Conservation (phyloP, 2,888 invertebrate genomes). For the Trichacis sp. region DNA sequence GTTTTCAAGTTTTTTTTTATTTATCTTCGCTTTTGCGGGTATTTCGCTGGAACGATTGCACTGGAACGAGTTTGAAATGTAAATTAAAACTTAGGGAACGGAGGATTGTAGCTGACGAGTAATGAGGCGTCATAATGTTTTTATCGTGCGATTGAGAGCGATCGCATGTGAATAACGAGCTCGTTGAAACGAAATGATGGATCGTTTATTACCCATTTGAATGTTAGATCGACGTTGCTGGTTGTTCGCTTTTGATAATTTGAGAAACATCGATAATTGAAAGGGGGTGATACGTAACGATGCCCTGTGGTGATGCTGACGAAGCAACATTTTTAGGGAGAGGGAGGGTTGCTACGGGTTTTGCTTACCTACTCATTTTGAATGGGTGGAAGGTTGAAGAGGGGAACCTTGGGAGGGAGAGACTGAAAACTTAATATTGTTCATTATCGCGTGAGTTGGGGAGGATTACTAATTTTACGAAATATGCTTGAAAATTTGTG, state of each 20-base stretch:
- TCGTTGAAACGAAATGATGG: slow-evolving; percentile 34
- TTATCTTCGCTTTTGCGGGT: slow-evolving; percentile 23
- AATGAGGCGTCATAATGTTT: slow-evolving; percentile 61
- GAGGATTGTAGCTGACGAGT: slow-evolving; percentile 49
- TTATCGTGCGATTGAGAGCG: slow-evolving; percentile 56
- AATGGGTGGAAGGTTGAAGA: too few species aligned
- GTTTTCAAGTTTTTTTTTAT: slow-evolving; percentile 26
- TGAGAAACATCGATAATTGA: slow-evolving; percentile 12
- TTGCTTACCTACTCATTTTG: too few species aligned
- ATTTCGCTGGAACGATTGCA: slow-evolving; percentile 29
- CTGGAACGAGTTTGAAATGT: slow-evolving; percentile 28
- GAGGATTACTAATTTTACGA: too few species aligned
- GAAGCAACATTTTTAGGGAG: too few species aligned
- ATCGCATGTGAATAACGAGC: slow-evolving; percentile 57
- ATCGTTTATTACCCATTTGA: slow-evolving; percentile 35
- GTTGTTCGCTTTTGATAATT: slow-evolving; percentile 22
- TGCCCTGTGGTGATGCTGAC: too few species aligned
- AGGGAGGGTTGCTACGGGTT: too few species aligned
- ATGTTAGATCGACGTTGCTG: slow-evolving; percentile 18
- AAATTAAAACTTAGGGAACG: slow-evolving; percentile 30
- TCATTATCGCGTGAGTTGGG: too few species aligned
- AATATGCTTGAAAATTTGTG: too few species aligned
- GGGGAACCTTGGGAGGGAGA: too few species aligned
- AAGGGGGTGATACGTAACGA: neutral
- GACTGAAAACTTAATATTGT: too few species aligned